Conservation (phyloP, 2,888 invertebrate genomes). For the Spatulosminthurus flaviceps region DNA sequence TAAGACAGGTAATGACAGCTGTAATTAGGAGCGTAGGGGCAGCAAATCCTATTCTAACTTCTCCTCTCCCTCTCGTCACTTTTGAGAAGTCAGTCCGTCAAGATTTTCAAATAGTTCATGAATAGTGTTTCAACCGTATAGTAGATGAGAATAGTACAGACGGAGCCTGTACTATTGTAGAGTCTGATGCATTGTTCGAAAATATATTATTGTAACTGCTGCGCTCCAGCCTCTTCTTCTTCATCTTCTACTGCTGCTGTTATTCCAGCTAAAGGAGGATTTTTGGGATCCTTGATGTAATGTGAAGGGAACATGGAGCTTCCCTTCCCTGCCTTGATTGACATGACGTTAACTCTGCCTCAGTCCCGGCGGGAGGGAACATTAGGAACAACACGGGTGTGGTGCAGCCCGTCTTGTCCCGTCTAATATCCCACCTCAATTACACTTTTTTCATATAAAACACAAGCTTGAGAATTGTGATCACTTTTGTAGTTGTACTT, state of each 20-base stretch:
- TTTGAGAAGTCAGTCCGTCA: conserved; percentile 2
- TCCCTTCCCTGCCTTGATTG: conserved; percentile 49
- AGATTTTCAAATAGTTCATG: not conserved
- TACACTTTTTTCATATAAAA: conserved; percentile 27
- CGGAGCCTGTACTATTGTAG: too few relatives aligned
- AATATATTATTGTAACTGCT: conserved; percentile 6
- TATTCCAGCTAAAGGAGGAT: too few relatives aligned
- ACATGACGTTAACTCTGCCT: conserved; percentile 51
- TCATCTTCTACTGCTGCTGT: too few relatives aligned
- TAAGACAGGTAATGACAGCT: conserved; percentile 58
- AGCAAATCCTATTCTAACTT: conserved; percentile 22
- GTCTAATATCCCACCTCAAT: conserved; percentile 18
- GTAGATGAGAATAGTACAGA: too few relatives aligned
- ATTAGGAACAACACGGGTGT: conserved; percentile 47
- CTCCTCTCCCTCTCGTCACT: conserved; percentile 11
- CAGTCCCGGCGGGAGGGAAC: conserved; percentile 51
- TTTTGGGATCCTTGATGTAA: not conserved
- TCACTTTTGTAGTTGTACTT: not conserved
- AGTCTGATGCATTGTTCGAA: conserved; percentile 11
- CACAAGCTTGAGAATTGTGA: conserved; percentile 4
- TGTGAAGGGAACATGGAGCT: conserved; percentile 24
- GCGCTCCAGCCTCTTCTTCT: not conserved
- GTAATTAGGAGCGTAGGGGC: conserved; percentile 52
- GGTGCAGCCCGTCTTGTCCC: conserved; percentile 34
- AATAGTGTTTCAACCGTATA: too few relatives aligned